Evolutionary conservation across 2,113 vertebrate species (phyloP).

Genomic region (Ciconia boyciana): DNA sequence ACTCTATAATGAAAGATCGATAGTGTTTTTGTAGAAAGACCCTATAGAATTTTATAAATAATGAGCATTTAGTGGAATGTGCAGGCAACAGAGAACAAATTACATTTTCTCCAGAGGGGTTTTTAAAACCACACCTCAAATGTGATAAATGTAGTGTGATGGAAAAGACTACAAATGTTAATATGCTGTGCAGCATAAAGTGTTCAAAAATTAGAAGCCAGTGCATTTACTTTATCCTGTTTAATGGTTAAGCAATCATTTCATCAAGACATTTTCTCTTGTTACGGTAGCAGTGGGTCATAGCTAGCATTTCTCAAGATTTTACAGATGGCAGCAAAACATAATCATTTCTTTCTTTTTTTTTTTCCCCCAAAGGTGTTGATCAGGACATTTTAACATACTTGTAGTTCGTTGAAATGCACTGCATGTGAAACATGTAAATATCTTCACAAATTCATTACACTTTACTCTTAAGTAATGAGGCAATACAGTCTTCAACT

Average conservation of each 20-base stretch:
- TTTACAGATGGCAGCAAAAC: background rate
- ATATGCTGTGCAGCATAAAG: background rate
- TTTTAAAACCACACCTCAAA: conserved; percentile 47
- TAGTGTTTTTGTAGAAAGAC: conserved; percentile 42
- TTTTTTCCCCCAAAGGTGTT: background rate
- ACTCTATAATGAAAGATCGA: conserved; percentile 51
- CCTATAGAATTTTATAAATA: conserved; percentile 65
- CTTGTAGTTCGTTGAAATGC: background rate
- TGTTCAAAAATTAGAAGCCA: background rate
- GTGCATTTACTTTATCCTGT: background rate
- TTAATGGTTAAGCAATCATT: background rate
- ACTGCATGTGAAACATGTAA: background rate
- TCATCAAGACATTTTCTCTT: background rate
- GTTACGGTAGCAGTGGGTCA: background rate
- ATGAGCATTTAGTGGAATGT: conserved; percentile 56
- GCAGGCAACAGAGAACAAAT: conserved; percentile 46
- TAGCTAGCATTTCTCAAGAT: background rate
- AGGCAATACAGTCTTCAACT: background rate
- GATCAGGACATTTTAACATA: background rate
- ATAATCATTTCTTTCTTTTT: background rate
- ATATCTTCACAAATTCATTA: background rate
- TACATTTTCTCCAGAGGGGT: conserved; percentile 42
- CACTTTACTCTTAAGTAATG: background rate
- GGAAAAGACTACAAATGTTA: conserved; percentile 4
- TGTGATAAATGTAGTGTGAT: conserved; percentile 24